phyloP scores from a whole-genome alignment of 2,888 invertebrate species.

The Agapetus fuscipes region DNA sequence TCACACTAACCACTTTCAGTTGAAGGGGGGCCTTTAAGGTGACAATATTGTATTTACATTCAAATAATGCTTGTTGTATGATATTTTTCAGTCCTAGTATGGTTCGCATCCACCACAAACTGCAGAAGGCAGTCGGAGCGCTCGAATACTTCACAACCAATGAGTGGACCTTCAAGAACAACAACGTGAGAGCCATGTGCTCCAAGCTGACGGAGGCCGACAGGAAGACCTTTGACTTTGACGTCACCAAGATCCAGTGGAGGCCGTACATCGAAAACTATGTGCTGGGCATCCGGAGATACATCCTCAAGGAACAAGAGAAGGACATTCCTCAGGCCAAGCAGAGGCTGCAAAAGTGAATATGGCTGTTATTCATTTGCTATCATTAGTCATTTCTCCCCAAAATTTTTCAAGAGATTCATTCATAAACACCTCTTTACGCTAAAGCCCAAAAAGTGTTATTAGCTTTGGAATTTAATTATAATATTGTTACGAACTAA shows the following conservation, averaged over 20 bases:
- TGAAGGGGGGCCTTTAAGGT: too few relatives aligned
- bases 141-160: conserved; percentile 59
- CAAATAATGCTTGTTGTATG: too few relatives aligned
- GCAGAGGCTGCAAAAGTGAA: conserved; percentile 45
- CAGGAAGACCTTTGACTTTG: conserved; percentile 38
- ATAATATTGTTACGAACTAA: too few relatives aligned
- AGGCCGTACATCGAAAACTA: conserved; percentile 51
- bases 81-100: conserved; percentile 41
- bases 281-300: conserved; percentile 57
- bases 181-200: conserved; percentile 42
- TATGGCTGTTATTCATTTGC: too few relatives aligned
- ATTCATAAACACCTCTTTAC: neutral
- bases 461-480: neutral
- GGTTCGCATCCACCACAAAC: conserved; percentile 52
- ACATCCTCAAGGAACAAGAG: conserved; percentile 56
- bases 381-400: too few relatives aligned
- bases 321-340: conserved; percentile 46
- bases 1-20: too few relatives aligned
- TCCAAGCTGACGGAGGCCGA: conserved; percentile 37
- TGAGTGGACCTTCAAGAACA: conserved; percentile 55
- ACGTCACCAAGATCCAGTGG: conserved; percentile 49
- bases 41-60: too few relatives aligned
- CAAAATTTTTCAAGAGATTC: too few relatives aligned
- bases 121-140: conserved; percentile 49
- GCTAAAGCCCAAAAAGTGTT: neutral